Percentiles rank a stretch among this genome's conserved stretches.
Conservation (phyloP, 2,113 vertebrate genomes). For the Panthera uncia region DNA sequence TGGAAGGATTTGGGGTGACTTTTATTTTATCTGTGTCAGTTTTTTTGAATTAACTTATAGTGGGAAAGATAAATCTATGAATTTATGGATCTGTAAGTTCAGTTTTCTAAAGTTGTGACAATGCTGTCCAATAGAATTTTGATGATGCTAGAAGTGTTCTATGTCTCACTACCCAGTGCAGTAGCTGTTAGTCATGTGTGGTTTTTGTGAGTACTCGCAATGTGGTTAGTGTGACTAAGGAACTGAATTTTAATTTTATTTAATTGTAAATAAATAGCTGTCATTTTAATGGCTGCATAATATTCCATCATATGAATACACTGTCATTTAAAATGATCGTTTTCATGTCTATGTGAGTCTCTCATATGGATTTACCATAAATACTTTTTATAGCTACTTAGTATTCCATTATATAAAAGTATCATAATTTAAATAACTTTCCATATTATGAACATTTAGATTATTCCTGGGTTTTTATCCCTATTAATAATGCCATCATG, state of each 20-base stretch:
- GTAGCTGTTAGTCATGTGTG: background rate
- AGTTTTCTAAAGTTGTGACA: background rate
- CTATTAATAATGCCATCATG: background rate
- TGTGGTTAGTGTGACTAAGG: background rate
- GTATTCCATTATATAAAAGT: background rate
- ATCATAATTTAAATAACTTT: background rate
- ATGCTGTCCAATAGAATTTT: background rate
- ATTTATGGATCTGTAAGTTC: background rate
- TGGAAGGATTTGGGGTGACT: background rate
- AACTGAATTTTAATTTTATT: background rate
- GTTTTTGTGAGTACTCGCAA: background rate
- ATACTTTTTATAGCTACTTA: background rate
- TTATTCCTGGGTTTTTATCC: background rate
- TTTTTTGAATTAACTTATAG: background rate
- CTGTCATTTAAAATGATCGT: background rate
- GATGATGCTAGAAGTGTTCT: background rate
- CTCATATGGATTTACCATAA: background rate
- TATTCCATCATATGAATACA: background rate
- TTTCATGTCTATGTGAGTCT: background rate
- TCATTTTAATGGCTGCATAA: background rate
- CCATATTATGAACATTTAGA: background rate
- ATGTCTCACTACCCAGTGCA: background rate
- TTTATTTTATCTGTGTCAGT: background rate
- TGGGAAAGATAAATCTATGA: background rate
- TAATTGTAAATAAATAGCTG: background rate